Conservation (phyloP, 2,797 vertebrate genomes). For the Megaceryle alcyon region DNA sequence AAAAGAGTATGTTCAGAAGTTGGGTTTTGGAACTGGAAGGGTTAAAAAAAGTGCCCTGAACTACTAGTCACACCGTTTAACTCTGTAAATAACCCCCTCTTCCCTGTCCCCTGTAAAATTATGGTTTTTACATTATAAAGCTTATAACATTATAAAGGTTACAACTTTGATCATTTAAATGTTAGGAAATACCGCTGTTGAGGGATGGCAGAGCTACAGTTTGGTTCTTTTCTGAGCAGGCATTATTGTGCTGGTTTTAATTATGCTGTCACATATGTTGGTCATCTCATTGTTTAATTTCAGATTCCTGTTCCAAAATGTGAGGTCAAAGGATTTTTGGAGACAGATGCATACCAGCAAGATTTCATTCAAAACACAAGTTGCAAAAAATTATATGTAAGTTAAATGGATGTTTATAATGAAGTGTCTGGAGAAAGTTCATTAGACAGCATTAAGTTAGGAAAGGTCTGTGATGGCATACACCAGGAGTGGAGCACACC, state of each 20-base stretch:
- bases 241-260: neutral
- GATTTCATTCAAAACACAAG: neutral
- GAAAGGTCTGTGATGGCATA: neutral
- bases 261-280: neutral
- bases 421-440: neutral
- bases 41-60: neutral
- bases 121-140: neutral
- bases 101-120: neutral
- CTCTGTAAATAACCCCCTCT: neutral
- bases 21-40: neutral
- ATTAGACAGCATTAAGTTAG: neutral
- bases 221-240: neutral
- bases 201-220: neutral
- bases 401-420: neutral
- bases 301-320: neutral
- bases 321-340: neutral
- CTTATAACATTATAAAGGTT: neutral
- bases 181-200: neutral
- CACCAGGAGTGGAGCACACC: neutral
- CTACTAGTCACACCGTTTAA: neutral
- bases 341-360: neutral
- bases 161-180: neutral
- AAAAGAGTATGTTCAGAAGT: neutral
- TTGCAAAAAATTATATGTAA: neutral
- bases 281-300: constrained; percentile 22